Conservation (phyloP, 64 coral and sea anemone species). For the Actinia equina region DNA sequence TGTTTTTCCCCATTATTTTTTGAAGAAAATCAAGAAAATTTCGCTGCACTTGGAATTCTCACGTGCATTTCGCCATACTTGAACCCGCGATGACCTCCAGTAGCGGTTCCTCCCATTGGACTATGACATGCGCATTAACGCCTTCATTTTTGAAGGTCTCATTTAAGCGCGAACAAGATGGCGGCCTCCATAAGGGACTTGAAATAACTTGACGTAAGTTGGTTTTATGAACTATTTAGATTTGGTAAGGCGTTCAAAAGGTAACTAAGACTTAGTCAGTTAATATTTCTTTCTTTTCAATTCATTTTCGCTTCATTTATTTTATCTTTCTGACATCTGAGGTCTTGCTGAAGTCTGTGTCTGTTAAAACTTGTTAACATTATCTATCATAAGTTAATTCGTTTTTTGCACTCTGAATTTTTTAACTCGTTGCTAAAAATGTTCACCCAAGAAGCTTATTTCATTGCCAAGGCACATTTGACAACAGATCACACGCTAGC, state of each 20-base stretch:
- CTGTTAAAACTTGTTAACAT: not conserved
- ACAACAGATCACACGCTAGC: no score
- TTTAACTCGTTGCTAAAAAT: no score
- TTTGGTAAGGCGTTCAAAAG: not conserved
- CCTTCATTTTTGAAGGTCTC: conserved; percentile 49
- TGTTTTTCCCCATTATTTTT: conserved; percentile 74
- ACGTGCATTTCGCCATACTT: not conserved
- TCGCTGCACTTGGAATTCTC: not conserved
- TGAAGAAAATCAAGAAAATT: not conserved
- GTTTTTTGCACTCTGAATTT: no score
- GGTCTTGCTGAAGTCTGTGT: not conserved
- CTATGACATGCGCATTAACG: conserved; percentile 11
- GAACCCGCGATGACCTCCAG: not conserved
- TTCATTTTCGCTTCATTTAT: not conserved
- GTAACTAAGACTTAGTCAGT: not conserved
- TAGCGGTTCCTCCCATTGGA: not conserved
- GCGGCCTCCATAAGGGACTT: not conserved
- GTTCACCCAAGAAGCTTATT: no score
- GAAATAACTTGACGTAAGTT: not conserved
- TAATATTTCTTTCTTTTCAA: not conserved
- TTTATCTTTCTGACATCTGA: not conserved
- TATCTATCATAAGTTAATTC: not conserved
- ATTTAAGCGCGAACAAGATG: conserved; percentile 48
- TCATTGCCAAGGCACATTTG: no score
- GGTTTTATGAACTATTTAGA: not conserved